phyloP scores from a whole-genome alignment of 1,140 invertebrate genomes.

The Bemisia tabaci region DNA sequence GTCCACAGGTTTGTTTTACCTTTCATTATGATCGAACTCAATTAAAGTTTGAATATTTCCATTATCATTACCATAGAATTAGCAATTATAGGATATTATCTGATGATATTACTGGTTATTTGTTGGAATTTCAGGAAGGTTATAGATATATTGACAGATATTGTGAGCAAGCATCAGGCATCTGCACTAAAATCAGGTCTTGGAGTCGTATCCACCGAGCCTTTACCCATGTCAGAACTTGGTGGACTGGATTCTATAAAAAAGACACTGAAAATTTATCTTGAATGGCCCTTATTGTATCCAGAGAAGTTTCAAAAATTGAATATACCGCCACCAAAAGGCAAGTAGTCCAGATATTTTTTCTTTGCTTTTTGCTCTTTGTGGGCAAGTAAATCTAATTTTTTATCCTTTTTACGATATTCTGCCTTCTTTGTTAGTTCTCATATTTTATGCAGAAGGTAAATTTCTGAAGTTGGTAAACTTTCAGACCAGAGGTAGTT shows the following conservation, averaged over 20 bases:
- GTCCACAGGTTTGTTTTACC: no score
- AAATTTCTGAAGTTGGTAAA: no score
- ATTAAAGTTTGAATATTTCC: no score
- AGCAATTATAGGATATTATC: no score
- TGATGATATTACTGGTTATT: no score
- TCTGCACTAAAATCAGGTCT: constrained; percentile 39
- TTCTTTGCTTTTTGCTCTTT: constrained; percentile 7
- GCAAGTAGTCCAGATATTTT: constrained; percentile 23
- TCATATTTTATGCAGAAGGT: no score
- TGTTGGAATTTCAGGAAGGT: no score
- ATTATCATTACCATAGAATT: no score
- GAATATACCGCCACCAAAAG: constrained; percentile 41
- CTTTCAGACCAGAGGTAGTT: no score
- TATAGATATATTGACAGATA: neutral
- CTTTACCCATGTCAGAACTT: constrained; percentile 39
- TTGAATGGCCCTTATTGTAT: constrained; percentile 49
- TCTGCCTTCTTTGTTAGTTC: no score
- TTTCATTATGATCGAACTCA: no score
- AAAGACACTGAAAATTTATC: constrained; percentile 40
- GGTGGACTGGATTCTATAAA: constrained; percentile 50
- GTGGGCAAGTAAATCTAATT: neutral
- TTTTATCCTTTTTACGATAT: no score
- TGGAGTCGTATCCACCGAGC: constrained; percentile 31
- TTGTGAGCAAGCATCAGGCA: constrained; percentile 26
- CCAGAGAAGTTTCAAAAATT: constrained; percentile 42